phyloP scores from a whole-genome alignment of 1,140 invertebrate species.

The Dreissena polymorpha region DNA sequence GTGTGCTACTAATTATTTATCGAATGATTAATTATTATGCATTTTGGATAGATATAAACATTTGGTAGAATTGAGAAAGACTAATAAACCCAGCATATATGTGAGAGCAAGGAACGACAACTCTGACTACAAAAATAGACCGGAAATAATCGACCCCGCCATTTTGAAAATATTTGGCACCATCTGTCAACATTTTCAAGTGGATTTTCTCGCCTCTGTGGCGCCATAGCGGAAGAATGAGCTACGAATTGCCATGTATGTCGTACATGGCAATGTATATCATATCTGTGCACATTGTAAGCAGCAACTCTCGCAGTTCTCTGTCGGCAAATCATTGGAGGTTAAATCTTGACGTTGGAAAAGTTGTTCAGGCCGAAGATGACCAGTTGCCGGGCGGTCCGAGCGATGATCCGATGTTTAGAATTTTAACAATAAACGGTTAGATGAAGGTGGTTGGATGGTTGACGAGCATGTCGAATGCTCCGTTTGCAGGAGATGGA shows the following conservation, averaged over 20 bases:
- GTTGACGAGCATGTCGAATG: constrained; percentile 52
- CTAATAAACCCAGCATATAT: no score
- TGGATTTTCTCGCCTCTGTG: constrained; percentile 1
- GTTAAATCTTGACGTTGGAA: constrained; percentile 85
- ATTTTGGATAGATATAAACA: no score
- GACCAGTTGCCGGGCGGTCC: constrained; percentile 56
- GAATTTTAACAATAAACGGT: constrained; percentile 75
- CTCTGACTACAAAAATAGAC: no score
- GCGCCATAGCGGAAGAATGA: constrained; percentile 57
- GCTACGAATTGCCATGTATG: constrained; percentile 73
- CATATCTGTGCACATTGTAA: constrained; percentile 85
- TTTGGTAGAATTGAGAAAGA: no score
- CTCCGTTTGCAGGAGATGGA: constrained; percentile 23
- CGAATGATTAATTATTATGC: no score
- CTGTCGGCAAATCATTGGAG: constrained; percentile 84
- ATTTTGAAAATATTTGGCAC: constrained; percentile 38
- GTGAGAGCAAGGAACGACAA: no score
- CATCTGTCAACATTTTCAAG: constrained; percentile 49
- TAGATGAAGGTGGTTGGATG: constrained; percentile 79
- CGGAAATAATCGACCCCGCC: constrained; percentile 42
- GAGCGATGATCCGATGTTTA: constrained; percentile 67
- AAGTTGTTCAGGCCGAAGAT: constrained; percentile 83
- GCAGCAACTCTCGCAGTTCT: constrained; percentile 86
- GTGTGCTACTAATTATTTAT: no score
- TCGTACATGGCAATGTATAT: constrained; percentile 80